Evolutionary conservation across 37 sponge, comb jelly and placozoan genomes (phyloP).

Genomic region (Spongilla lacustris): DNA sequence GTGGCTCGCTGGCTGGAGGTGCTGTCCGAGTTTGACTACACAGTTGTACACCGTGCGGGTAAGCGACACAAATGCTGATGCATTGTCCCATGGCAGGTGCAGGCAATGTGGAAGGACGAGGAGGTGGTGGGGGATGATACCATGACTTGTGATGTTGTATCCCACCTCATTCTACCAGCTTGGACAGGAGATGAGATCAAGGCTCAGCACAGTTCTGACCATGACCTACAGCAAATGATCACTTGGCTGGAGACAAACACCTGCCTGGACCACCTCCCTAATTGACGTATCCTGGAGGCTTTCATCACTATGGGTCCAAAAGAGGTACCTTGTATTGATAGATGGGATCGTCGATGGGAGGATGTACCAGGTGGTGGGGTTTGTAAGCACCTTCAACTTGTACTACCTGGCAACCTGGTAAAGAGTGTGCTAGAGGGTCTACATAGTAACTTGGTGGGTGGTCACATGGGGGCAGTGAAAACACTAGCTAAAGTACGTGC

Average conservation of each 20-base stretch:
- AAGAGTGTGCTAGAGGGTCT: background rate
- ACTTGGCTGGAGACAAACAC: too few species aligned
- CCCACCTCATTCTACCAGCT: too few species aligned
- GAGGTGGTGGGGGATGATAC: too few species aligned
- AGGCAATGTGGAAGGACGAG: conserved; percentile 3
- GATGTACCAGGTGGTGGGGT: background rate
- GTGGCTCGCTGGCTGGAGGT: conserved; percentile 36
- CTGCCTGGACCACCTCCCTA: too few species aligned
- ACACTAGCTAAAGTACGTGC: too few species aligned
- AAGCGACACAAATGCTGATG: conserved; percentile 17
- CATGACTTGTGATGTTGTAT: too few species aligned
- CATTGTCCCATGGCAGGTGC: conserved; percentile 19
- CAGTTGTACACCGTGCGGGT: conserved; percentile 26
- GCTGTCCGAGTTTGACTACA: conserved; percentile 21
- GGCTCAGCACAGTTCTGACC: too few species aligned
- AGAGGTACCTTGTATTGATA: too few species aligned
- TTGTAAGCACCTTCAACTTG: background rate
- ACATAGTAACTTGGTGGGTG: background rate
- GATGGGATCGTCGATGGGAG: background rate
- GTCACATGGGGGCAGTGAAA: background rate
- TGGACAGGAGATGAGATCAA: too few species aligned
- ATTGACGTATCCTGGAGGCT: too few species aligned
- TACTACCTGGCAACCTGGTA: background rate
- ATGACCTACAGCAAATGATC: too few species aligned
- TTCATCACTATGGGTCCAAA: too few species aligned